These are phyloP conservation scores for Plectus sambesii DNA, from an alignment of 1,140 invertebrate species.

Conservation along the genomic window DNA sequence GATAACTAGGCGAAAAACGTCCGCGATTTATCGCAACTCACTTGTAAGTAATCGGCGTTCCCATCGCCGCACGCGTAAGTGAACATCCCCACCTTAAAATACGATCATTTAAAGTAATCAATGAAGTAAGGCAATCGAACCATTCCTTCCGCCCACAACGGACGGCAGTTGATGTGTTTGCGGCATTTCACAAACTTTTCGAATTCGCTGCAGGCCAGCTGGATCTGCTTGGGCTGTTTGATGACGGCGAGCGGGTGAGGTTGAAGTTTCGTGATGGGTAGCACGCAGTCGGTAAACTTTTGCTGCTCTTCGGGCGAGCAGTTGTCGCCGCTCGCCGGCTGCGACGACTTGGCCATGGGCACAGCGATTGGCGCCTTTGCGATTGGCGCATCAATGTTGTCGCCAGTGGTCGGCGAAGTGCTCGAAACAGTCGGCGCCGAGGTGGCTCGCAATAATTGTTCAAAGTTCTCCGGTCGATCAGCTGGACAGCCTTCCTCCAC, in stretches of 20 bases:
- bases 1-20: neutral
- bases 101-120: no score
- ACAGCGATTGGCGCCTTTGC: slow-evolving; percentile 25
- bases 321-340: slow-evolving; percentile 18
- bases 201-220: slow-evolving; percentile 37
- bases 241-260: slow-evolving; percentile 42
- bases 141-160: slow-evolving; percentile 41
- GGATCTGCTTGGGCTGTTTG: slow-evolving; percentile 35
- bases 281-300: slow-evolving; percentile 32
- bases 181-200: slow-evolving; percentile 35
- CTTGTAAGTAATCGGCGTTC: slow-evolving; percentile 25
- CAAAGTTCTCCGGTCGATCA: slow-evolving; percentile 29
- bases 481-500: slow-evolving; percentile 41
- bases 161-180: slow-evolving; percentile 20
- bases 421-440: slow-evolving; percentile 9
- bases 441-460: slow-evolving; percentile 25
- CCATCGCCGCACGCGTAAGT: slow-evolving; percentile 39
- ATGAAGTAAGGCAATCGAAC: no score
- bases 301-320: slow-evolving; percentile 30
- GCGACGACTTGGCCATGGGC: slow-evolving; percentile 14
- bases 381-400: neutral
- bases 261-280: slow-evolving; percentile 39
- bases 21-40: slow-evolving; percentile 7
- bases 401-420: neutral
- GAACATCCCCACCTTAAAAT: slow-evolving; percentile 42